Conservation (phyloP, 2,797 vertebrate species). For the Nyctibius grandis region DNA sequence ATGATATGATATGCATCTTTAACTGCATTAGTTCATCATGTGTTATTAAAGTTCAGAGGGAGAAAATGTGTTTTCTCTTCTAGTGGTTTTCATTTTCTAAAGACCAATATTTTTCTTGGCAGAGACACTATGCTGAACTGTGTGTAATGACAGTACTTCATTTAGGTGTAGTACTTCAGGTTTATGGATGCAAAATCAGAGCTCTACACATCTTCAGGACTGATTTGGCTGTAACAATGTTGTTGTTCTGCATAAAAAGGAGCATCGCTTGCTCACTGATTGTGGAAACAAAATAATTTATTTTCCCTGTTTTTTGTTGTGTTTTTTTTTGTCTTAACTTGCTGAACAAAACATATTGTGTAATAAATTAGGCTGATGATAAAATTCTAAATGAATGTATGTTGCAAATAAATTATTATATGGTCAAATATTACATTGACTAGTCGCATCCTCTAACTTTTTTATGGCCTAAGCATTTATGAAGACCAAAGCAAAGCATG, state of each 20-base stretch:
- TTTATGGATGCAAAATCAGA: slow-evolving; percentile 27
- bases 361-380: background rate
- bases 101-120: background rate
- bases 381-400: background rate
- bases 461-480: background rate
- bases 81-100: background rate
- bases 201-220: background rate
- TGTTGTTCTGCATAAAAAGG: slow-evolving; percentile 4
- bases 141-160: background rate
- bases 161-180: background rate
- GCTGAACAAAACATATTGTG: background rate
- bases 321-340: background rate
- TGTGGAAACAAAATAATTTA: slow-evolving; percentile 30
- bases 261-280: background rate
- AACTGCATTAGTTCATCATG: background rate
- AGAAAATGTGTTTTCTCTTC: background rate
- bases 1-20: background rate
- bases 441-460: background rate
- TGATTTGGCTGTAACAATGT: background rate
- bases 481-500: background rate
- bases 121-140: background rate
- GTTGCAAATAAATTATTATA: background rate
- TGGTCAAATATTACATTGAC: background rate
- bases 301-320: background rate
- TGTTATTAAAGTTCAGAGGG: background rate